Base-by-base conservation (phyloP, 1,140 invertebrate species). In the Prorops nasuta region DNA sequence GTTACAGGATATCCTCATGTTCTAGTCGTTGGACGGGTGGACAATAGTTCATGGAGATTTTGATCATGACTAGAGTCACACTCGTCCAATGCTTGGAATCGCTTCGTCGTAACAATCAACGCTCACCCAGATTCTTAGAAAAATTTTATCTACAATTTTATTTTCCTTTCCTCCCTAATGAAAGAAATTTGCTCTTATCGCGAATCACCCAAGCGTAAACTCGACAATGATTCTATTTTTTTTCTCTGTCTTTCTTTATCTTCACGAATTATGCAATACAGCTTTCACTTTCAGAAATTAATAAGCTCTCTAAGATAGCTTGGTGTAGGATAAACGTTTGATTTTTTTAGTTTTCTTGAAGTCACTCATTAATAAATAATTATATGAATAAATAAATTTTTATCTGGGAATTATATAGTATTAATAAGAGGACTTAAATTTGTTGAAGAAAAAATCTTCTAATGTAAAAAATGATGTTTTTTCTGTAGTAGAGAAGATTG, bases 51-150 rank as follows among this genome's bases (percentile, higher is more conserved):
- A 73, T 73, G 71, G 69, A 20, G 49, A 51, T 59, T 60, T 51
- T 37, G 48, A 59, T 71, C 71, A 73, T 73, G 71, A 73, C 71
- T 73, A 73, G 71, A 73, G 69, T 71, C 58, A 73, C 69, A 73
- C 71, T 73, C 71, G 69, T 73, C 71, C 69, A 69, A 47, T 51
- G 67, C 56, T 60, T 54, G 67, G 46, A 62, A 61, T 45, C 48
- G 54, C 54, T 58, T 60, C 60, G 56, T 40, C 56, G 40, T 40
- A 17, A 44, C 21, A 44, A 45, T 36, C 21, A 35, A 20, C 12
- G 12, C 37, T 37, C 7, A 9, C 20, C 7, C 14, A 35, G 14
- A 4, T 8, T 35, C 14, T 6, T 10, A 35, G 7, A 15, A 35
- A n/a, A 9, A 35, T 35, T 35, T 6, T 9, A 8, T 15, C 14